A percentile compares a stretch with the other conserved stretches of the same genome.
phyloP scores from a whole-genome alignment of 2,113 vertebrate genomes.

The Notiomystis cincta region DNA sequence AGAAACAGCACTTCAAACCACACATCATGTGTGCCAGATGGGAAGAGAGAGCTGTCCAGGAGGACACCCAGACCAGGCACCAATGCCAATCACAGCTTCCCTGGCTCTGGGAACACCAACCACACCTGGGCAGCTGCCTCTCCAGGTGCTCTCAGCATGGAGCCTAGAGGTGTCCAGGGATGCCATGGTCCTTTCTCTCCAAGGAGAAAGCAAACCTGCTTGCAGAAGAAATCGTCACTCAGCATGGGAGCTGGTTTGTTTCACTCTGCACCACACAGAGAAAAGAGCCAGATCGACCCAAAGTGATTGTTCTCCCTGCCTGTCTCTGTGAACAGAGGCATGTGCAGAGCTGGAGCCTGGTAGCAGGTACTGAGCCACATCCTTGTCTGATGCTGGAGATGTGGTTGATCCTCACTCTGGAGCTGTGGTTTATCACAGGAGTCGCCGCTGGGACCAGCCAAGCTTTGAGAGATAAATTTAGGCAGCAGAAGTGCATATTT shows the following conservation, averaged over 20 bases:
- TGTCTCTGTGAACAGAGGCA: neutral
- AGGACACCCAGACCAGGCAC: neutral
- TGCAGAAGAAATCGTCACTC: neutral
- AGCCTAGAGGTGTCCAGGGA: rapidly evolving
- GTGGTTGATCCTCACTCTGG: neutral
- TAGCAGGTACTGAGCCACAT: neutral
- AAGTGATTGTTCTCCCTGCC: neutral
- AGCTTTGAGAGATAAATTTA: neutral
- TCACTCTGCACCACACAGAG: neutral
- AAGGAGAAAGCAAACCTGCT: neutral
- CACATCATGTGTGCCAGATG: neutral
- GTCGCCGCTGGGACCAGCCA: neutral
- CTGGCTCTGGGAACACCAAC: neutral
- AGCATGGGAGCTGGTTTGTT: neutral
- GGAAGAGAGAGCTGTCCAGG: neutral
- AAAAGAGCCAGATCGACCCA: neutral
- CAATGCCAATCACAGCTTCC: rapidly evolving
- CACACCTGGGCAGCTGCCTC: rapidly evolving
- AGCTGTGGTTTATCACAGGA: slow-evolving; percentile 11
- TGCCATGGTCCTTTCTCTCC: neutral
- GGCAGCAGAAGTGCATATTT: neutral
- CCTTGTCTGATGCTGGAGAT: neutral
- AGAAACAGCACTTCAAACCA: neutral
- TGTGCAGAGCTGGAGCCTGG: neutral
- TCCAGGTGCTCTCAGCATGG: rapidly evolving